Evolutionary conservation across 2,113 vertebrate species (phyloP), one percentile per base, ranked within the genome.

Genomic region (Ptilorrhoa leucosticta): DNA sequence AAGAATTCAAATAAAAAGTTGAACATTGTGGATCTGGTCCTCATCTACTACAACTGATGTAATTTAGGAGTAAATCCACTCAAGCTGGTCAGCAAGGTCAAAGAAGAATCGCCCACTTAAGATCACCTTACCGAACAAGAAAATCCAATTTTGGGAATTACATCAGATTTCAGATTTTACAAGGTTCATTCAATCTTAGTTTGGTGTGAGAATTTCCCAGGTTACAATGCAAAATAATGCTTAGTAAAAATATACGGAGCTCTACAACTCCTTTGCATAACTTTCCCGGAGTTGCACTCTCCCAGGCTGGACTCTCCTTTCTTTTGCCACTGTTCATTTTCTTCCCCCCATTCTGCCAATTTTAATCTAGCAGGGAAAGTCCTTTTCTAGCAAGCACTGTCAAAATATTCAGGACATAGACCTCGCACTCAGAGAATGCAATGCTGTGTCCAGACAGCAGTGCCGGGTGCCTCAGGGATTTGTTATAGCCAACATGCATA

Each of bases 201-300:
- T 92, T 86, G 70, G 54, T 73, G 73, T 86, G 71, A 94, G 51
- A 95, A 90, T 84, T 90, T 94, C 80, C 76, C 71, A 89, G 58
- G 51, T 63, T 92, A 77, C 91, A 76, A 85, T 15, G 37, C 68
- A 95, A 96, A 94, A 94, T 89, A 92, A 91, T 16, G 57, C 48
- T 95, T 92, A 85, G 85, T 97, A 93, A 96, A 97, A 94, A 94
- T 91, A 96, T 63, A 94, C 0, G 89, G 96, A 96, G 93, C 93
- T 93, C 81, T 88, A 94, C 53, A 86, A 92, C 95, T 95, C 89
- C 91, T 94, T 92, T 88, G 82, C 92, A 91, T 93, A 90, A 91
- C 83, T 93, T 58, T 80, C 93, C 93, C 61, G 64, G 96, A 97
- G 83, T 96, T 94, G 91, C 88, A 91, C 92, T 92, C 83, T 96